Base-by-base conservation (phyloP, 1,140 invertebrate genomes). In the Sinonovacula constricta region DNA sequence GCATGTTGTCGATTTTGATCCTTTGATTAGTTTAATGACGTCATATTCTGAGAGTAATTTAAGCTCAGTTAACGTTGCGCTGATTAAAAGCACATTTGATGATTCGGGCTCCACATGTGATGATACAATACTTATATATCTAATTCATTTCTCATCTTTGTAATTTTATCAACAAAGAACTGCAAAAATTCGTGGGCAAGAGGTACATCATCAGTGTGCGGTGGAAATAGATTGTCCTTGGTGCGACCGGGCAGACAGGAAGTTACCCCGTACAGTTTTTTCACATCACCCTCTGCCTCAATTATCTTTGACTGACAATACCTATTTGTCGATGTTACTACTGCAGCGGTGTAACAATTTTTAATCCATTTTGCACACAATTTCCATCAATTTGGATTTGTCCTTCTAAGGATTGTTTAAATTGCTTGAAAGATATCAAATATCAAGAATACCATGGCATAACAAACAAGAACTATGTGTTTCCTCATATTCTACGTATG, bases 181-280 rank as follows among this genome's bases (percentile, higher is more conserved):
- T 3, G 10, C 36, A 65, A 28, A 24, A 65, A 65, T 14, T 36
- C 62, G 45, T 65, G 34, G 2, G 33, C 62, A 18, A 65, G 62
- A 12, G 31, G 12, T 28, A 65, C 62, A 12, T 65, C 34, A 28
- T 36, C 45, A 3, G 62, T 65, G 62, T 65, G 33, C 15, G 62
- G 62, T 22, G 62, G 62, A 34, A 65, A 28, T 68, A 49, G 65
- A 53, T 68, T 68, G 12, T 51, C 65, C 49, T 28, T 68, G 28
- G 49, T 24, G 4, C 65, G 39, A 4, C 65, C 65, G 24, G 54
- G 65, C 39, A 68, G 30, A 12, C 30, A 7, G 3, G 65, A 68
- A 12, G 65, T 68, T 2, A 68, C 65, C 3, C 18, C 22, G 54
- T 68, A 51, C 45, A 68, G 22, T 10, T 45, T 65, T 22, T 65